Conservation (phyloP, 23 tunicate species). For the Aplidium turbinatum region DNA sequence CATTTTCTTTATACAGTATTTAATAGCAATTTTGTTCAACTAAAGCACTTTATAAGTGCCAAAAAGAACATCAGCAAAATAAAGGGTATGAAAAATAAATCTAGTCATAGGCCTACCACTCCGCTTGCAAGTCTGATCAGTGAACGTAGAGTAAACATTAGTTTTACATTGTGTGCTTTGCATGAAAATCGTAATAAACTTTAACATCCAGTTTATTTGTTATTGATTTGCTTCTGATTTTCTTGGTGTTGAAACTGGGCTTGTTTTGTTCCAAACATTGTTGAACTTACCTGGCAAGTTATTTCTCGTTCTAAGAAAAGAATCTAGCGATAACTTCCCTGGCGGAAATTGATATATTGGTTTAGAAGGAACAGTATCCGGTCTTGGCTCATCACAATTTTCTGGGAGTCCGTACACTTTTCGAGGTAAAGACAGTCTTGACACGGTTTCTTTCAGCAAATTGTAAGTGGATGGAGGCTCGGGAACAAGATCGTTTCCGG, state of each 20-base stretch:
- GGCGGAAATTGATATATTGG: not conserved
- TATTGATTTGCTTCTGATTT: too few relatives aligned
- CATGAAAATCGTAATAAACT: too few relatives aligned
- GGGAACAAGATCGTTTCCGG: not conserved
- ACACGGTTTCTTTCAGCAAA: not conserved
- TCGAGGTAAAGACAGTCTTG: conserved; percentile 26
- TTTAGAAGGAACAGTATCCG: conserved; percentile 18
- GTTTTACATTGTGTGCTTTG: too few relatives aligned
- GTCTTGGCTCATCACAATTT: conserved; percentile 3
- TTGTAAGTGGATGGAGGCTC: not conserved
- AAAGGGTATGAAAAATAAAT: too few relatives aligned
- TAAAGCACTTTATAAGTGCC: too few relatives aligned
- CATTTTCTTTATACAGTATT: too few relatives aligned
- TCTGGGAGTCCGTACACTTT: conserved; percentile 67
- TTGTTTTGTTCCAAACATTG: conserved; percentile 57
- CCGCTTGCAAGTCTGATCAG: too few relatives aligned
- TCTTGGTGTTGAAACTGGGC: conserved; percentile 14
- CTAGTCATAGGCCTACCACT: too few relatives aligned
- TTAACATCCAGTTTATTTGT: too few relatives aligned
- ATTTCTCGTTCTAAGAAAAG: conserved; percentile 31
- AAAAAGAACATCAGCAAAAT: too few relatives aligned
- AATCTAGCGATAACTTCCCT: conserved; percentile 31
- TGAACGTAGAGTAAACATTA: too few relatives aligned
- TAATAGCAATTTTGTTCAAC: too few relatives aligned
- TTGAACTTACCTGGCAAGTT: conserved; percentile 46